Conservation (phyloP, 35 echinoderm and acorn worm genomes). For the Lytechinus pictus region DNA sequence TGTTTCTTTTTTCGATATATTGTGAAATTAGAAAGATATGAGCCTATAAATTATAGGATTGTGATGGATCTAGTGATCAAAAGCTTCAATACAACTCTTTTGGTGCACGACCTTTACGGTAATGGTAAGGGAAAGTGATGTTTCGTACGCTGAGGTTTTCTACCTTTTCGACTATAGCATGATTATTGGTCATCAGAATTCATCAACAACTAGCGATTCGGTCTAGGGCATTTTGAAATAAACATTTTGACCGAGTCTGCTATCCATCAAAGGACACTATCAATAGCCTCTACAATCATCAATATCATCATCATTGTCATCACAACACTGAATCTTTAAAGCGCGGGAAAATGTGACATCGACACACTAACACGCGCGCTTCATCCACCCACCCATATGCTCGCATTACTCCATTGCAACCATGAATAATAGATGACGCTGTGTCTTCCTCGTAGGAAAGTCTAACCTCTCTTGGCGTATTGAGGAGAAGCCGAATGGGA, state of each 20-base stretch:
- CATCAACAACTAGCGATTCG: background rate
- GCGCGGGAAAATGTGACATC: conserved; percentile 7
- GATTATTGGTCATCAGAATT: background rate
- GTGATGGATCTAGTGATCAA: too few species aligned
- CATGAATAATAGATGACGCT: conserved; percentile 36
- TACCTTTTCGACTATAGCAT: background rate
- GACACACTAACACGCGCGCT: background rate
- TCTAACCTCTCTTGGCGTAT: background rate
- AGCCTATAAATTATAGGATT: too few species aligned
- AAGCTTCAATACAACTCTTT: too few species aligned
- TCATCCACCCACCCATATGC: background rate
- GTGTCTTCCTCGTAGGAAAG: background rate
- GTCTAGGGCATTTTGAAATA: background rate
- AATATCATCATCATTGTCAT: conserved; percentile 5
- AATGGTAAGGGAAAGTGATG: background rate
- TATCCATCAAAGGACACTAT: background rate
- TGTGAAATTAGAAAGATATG: too few species aligned
- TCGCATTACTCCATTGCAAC: background rate
- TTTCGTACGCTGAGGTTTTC: background rate
- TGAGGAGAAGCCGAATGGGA: background rate
- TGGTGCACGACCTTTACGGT: background rate
- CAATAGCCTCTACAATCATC: background rate
- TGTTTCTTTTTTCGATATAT: too few species aligned
- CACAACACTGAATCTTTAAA: conserved; percentile 3
- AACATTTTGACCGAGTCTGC: background rate